These are phyloP conservation scores for Rhadina sibilatrix DNA, from an alignment of 2,113 vertebrate genomes.

Conservation along the genomic window DNA sequence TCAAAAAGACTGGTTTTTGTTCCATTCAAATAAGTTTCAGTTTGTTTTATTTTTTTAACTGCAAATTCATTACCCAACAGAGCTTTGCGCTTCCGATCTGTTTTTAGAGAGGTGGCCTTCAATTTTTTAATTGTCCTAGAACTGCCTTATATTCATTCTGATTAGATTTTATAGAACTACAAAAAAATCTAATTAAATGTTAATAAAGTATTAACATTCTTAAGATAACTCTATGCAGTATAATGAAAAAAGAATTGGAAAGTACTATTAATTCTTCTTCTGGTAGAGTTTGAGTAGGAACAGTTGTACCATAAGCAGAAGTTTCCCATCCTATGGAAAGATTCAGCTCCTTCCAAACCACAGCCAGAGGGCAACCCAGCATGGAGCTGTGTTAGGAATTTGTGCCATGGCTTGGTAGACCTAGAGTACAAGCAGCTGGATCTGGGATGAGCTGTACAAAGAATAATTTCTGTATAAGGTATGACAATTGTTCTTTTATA, in stretches of 20 bases:
- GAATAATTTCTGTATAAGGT: neutral
- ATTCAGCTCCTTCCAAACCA: neutral
- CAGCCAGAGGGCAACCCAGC: neutral
- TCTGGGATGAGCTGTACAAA: neutral
- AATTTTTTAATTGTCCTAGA: neutral
- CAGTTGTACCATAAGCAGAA: neutral
- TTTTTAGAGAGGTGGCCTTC: neutral
- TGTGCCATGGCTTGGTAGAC: neutral
- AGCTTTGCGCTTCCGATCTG: neutral
- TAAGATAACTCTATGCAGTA: neutral
- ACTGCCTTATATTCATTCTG: neutral
- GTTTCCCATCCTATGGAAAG: neutral
- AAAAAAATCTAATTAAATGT: neutral
- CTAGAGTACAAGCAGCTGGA: neutral
- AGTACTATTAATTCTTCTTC: neutral
- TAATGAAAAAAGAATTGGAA: neutral
- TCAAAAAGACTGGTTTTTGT: fast-evolving
- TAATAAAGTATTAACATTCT: neutral
- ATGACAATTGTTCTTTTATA: neutral
- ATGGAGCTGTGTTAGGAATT: neutral
- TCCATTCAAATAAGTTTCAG: neutral
- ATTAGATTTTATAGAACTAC: neutral
- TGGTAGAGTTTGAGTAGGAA: neutral
- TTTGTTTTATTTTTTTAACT: neutral
- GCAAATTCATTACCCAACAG: neutral